These are phyloP conservation scores for Hyposoter dolosus DNA, from an alignment of 2,888 invertebrate species.

Conservation along the genomic window DNA sequence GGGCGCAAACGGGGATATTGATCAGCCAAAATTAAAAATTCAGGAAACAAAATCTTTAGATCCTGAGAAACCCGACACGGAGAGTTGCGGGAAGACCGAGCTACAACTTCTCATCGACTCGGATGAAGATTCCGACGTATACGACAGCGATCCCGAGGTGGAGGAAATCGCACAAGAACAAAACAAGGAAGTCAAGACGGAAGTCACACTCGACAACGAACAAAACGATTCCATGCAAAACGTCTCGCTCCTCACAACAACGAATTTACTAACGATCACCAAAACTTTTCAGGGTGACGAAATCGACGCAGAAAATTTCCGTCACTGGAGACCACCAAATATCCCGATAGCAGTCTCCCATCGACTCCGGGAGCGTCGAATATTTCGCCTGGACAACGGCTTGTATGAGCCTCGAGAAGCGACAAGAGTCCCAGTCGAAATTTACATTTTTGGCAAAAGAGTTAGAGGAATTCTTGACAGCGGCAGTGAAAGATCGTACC, in stretches of 20 bases:
- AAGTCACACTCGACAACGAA: not conserved
- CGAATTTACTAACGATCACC: not conserved
- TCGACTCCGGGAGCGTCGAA: conserved; percentile 16
- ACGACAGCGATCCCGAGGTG: not conserved
- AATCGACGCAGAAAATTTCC: conserved; percentile 1
- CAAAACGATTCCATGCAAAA: not conserved
- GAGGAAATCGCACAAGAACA: not conserved
- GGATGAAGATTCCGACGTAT: conserved; percentile 14
- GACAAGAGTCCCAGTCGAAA: conserved; percentile 4
- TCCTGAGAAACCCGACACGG: not conserved
- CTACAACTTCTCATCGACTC: conserved; percentile 1
- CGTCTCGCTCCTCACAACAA: conserved; percentile 3
- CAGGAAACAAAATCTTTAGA: conserved; percentile 16
- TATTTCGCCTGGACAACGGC: conserved; percentile 9
- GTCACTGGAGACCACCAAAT: conserved; percentile 23
- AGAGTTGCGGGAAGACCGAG: not conserved
- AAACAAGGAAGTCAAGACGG: conserved; percentile 6
- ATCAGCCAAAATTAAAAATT: not conserved
- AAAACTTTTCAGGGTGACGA: not conserved
- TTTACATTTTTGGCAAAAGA: not conserved
- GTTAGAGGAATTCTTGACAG: conserved; percentile 14
- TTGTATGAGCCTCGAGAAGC: not conserved
- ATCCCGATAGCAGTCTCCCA: conserved; percentile 1
- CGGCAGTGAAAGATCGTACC: conserved; percentile 11
- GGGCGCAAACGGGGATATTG: conserved; percentile 24